Base-by-base conservation (phyloP, 1,140 invertebrate species). In the Tetragonula clypearis region DNA sequence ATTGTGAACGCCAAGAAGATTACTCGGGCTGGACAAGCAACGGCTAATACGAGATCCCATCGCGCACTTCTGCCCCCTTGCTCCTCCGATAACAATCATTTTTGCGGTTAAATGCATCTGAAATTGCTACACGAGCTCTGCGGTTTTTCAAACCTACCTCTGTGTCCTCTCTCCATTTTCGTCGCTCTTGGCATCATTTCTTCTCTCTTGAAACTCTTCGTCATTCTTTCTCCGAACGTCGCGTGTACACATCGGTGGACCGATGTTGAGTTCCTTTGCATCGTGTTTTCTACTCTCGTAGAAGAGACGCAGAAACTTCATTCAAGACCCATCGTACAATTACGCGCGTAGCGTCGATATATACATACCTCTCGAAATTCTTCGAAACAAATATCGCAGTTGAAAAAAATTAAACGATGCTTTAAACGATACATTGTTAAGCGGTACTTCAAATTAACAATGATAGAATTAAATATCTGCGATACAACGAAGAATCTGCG, bases 121-220 rank as follows among this genome's bases (percentile, higher is more conserved):
- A 94, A 93, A 94, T 94, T 94, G 85, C 91, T 92, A 88, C 90
- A 92, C 86, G 91, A 92, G 85, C 79, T 30, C 30, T 88, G 90
- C 88, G 91, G 91, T 91, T 91, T 90, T 91, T 71, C 82, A 73
- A 21, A 15, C 74, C 74, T 55, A 56, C 23, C n/a, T 35, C 62
- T 21, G 53, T 53, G 15, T 23, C 65, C 15, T 6, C 5, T 72
- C n/a, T 35, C 35, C 35, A 35, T 35, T 35, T 35, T 35, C 69
- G 23, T 30, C 30, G 6, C 11, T 21, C 21, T 26, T 72, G 2
- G 55, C 0, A 5, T 12, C 17, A n/a, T 15, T 21, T 21, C 19
- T 0, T 21, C 5, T n/a, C 4, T 41, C 14, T 23, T 8, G 55
- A 15, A 2, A 49, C 12, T 15, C 11, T 8, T 9, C 0, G 6